Evolutionary conservation across 2,797 vertebrate genomes (phyloP).

Genomic region (Pseudomugil tenellus): DNA sequence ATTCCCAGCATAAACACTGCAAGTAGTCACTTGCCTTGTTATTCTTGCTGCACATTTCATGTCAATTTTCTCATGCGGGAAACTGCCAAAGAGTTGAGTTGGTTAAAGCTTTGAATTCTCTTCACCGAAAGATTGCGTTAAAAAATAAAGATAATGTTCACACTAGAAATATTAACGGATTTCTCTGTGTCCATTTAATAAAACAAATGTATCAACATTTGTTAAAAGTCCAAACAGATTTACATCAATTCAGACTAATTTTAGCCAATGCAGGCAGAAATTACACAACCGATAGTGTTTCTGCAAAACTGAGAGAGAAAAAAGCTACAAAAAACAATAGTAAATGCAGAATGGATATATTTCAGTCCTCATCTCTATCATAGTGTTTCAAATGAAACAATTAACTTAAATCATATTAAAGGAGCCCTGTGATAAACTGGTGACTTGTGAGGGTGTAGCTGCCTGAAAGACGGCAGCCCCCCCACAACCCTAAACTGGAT

Average conservation of each 20-base stretch:
- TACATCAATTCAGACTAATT: background rate
- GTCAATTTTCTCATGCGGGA: slow-evolving; percentile 3
- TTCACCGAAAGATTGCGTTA: background rate
- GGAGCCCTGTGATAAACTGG: no score
- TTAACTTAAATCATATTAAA: no score
- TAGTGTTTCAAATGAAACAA: no score
- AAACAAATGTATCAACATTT: background rate
- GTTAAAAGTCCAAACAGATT: background rate
- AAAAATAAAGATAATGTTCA: background rate
- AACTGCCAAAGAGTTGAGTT: background rate
- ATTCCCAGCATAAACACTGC: slow-evolving; percentile 54
- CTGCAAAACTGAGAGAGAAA: no score
- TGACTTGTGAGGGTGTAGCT: no score
- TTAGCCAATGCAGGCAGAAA: background rate
- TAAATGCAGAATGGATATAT: no score
- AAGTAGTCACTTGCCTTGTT: slow-evolving; percentile 42
- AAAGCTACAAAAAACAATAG: no score
- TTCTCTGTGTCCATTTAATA: background rate
- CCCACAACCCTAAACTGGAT: no score
- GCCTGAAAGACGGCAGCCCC: no score
- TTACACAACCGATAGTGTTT: no score
- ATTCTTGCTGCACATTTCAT: slow-evolving; percentile 44
- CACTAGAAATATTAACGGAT: background rate
- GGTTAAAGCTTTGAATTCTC: slow-evolving; percentile 5
- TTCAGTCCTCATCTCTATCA: no score